These are phyloP conservation scores for Pseudopodoces humilis DNA, from an alignment of 2,113 vertebrate genomes.

Conservation along the genomic window DNA sequence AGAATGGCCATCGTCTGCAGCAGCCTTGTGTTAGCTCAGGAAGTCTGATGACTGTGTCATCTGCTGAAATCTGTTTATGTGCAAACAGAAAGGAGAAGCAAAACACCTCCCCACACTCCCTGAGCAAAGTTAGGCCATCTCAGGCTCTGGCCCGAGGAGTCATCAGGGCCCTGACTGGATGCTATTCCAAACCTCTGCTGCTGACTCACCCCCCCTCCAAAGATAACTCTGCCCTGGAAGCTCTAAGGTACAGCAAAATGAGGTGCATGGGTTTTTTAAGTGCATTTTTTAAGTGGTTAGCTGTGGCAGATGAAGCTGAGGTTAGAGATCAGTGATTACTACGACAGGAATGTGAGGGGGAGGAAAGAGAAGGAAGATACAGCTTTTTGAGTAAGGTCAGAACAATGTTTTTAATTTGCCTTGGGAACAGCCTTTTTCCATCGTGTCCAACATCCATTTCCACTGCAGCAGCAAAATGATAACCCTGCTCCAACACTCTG, in stretches of 20 bases:
- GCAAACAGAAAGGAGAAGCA: conserved; percentile 56
- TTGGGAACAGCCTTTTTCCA: conserved; percentile 24
- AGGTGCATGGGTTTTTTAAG: neutral
- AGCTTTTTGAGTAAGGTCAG: conserved; percentile 50
- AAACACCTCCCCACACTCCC: neutral
- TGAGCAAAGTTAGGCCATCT: neutral
- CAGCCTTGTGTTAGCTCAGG: conserved; percentile 38
- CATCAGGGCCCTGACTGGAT: neutral
- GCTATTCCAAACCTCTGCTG: neutral
- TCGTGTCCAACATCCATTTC: neutral
- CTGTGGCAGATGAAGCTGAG: conserved; percentile 34
- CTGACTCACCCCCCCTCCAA: neutral
- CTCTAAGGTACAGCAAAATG: neutral
- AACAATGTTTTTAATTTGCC: conserved; percentile 55
- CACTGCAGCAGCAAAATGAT: neutral
- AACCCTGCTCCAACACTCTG: neutral
- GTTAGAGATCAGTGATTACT: conserved; percentile 60
- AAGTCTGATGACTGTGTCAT: conserved; percentile 58
- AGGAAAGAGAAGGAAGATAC: conserved; percentile 41
- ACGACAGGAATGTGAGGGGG: conserved; percentile 59
- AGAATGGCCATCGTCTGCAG: conserved; percentile 14
- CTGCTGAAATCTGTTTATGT: conserved; percentile 47
- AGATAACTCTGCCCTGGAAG: conserved; percentile 16
- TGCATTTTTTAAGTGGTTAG: neutral
- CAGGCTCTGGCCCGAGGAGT: neutral